A percentile compares a stretch with the other conserved stretches of the same genome.
Conservation (phyloP, 2,797 vertebrate genomes). For the Acipenser oxyrinchus region DNA sequence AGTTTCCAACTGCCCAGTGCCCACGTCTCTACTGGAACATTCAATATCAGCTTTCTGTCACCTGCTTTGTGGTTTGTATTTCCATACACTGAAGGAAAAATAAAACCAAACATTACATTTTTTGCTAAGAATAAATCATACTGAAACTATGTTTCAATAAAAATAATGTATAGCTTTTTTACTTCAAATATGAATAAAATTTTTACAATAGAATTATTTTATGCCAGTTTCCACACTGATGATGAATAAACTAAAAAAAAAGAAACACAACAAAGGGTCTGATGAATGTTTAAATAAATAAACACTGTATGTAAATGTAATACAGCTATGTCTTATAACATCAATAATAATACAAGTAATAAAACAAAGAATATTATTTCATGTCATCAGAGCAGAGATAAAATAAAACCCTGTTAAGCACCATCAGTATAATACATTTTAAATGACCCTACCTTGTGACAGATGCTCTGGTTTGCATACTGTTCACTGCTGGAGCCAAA, state of each 20-base stretch:
- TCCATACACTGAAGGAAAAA: background rate
- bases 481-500: background rate
- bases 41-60: no score
- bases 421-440: slow-evolving; percentile 5
- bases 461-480: slow-evolving; percentile 21
- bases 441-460: slow-evolving; percentile 40
- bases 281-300: background rate
- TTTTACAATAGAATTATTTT: no score
- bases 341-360: slow-evolving; percentile 20
- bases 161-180: no score
- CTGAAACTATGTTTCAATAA: no score
- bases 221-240: no score
- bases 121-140: no score
- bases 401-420: slow-evolving; percentile 18
- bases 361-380: slow-evolving; percentile 22
- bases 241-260: no score
- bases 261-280: background rate
- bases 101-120: no score
- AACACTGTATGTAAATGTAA: background rate
- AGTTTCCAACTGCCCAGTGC: background rate
- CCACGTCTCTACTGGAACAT: no score
- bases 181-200: no score
- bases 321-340: background rate
- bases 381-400: background rate
- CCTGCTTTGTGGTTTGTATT: background rate